A percentile compares a stretch with the other conserved stretches of the same genome.
These are phyloP conservation scores for Steatornis caripensis DNA, from an alignment of 2,113 vertebrate species.

Conservation along the genomic window DNA sequence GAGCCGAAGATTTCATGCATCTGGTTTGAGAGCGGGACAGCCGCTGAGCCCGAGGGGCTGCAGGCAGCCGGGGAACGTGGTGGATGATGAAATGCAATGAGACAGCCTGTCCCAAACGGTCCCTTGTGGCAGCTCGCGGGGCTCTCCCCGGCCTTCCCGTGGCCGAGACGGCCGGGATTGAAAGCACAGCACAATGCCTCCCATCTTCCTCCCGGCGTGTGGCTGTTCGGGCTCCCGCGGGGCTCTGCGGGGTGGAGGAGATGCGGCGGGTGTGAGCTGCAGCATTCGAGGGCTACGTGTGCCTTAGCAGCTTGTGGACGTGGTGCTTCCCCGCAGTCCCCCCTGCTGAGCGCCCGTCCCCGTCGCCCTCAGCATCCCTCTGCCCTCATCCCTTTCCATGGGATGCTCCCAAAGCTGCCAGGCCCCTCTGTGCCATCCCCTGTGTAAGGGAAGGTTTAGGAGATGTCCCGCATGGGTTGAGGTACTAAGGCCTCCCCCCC, in stretches of 20 bases:
- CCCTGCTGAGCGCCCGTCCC: not conserved
- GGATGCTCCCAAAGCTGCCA: not conserved
- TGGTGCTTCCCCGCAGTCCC: too few species aligned
- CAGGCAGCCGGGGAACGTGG: fast-evolving
- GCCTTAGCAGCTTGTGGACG: fast-evolving
- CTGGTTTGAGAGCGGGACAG: not conserved
- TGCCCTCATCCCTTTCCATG: not conserved
- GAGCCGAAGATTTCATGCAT: not conserved
- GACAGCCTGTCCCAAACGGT: not conserved
- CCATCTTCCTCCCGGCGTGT: not conserved
- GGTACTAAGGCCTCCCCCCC: not conserved
- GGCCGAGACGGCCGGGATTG: fast-evolving
- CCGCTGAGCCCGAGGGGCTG: not conserved
- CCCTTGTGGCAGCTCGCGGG: fast-evolving
- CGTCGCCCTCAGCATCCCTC: not conserved
- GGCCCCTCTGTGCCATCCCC: too few species aligned
- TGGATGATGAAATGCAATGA: not conserved
- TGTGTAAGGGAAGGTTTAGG: not conserved
- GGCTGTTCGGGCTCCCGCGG: not conserved
- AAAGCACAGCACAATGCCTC: not conserved
- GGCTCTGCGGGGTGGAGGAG: not conserved
- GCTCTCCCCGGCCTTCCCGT: fast-evolving
- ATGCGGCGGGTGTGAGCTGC: too few species aligned
- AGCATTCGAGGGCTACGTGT: fast-evolving
- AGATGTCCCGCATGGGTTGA: fast-evolving